Evolutionary conservation across 1,140 invertebrate genomes (phyloP), one percentile per base, ranked within the genome.

Genomic region (Eulimnadia texana): DNA sequence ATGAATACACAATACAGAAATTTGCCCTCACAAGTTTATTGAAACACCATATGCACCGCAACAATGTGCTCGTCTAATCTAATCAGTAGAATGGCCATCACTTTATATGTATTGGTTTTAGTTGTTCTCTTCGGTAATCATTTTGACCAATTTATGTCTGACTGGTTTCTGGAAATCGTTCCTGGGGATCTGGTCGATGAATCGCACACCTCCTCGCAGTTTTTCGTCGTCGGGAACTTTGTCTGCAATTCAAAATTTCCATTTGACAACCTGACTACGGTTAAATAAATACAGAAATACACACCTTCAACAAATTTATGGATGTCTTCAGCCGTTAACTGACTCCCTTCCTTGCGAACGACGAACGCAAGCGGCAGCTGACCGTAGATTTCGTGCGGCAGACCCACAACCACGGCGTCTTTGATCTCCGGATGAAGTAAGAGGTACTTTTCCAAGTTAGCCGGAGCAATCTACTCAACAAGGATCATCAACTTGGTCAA

Each of bases 361-460:
- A 67, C 66, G 50, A 27, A 65, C 27, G 66, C 66, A 22, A 29
- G 20, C 25, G 75, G 72, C 3, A 74, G 64, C 50, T 72, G 66
- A 9, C 73, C 74, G 62, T 76, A 74, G 13, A 74, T 61, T 52
- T 70, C 68, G 66, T 78, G 73, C 11, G 68, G 67, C 3, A 77
- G 66, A 27, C 74, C 76, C 47, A 78, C 68, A n/a, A 78, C 74
- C 23, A 71, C 75, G 23, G 71, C 71, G 58, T 77, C 75, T 10
- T 68, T 70, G n/a, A 78, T 66, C 50, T 67, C 69, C 3, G 66
- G 65, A 65, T 72, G 69, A 55, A 71, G 69, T 20, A 75, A 60
- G 9, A 77, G 69, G n/a, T 64, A 29, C 23, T 56, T 65, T 61
- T 70, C 69, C 19, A 70, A 19, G 60, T 66, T 67, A 3, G 66